phyloP scores from a whole-genome alignment of 2,888 invertebrate genomes.

The Biston betularia region DNA sequence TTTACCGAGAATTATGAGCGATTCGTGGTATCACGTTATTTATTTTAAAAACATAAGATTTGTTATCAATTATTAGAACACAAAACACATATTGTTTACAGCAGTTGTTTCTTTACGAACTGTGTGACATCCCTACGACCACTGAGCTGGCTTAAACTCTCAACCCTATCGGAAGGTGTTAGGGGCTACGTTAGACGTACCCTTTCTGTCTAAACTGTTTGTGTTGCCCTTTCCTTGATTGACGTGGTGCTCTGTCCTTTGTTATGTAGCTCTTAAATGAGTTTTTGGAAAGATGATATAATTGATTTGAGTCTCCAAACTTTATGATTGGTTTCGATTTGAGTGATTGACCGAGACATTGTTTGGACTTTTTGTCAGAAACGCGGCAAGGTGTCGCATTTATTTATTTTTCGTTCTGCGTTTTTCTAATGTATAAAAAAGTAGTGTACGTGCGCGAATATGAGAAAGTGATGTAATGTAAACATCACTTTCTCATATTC shows the following conservation, averaged over 20 bases:
- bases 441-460: too few species aligned
- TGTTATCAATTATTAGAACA: too few species aligned
- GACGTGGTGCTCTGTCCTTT: conserved; percentile 19
- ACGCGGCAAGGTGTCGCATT: too few species aligned
- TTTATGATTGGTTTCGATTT: conserved; percentile 7
- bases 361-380: background rate
- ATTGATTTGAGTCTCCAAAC: background rate
- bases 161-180: conserved; percentile 35
- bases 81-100: too few species aligned
- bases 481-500: too few species aligned
- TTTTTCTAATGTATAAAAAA: too few species aligned
- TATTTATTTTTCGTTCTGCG: too few species aligned
- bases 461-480: too few species aligned
- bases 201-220: conserved; percentile 27
- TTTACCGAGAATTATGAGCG: too few species aligned
- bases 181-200: conserved; percentile 13
- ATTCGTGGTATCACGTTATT: too few species aligned
- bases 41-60: too few species aligned
- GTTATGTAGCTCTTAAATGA: conserved; percentile 21
- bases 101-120: too few species aligned
- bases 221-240: conserved; percentile 21
- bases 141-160: conserved; percentile 16
- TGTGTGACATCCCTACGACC: conserved; percentile 15
- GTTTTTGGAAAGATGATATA: conserved; percentile 12
- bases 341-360: background rate